Base-by-base conservation (phyloP, 2,888 invertebrate species). In the Noctuana brunneofusca region DNA sequence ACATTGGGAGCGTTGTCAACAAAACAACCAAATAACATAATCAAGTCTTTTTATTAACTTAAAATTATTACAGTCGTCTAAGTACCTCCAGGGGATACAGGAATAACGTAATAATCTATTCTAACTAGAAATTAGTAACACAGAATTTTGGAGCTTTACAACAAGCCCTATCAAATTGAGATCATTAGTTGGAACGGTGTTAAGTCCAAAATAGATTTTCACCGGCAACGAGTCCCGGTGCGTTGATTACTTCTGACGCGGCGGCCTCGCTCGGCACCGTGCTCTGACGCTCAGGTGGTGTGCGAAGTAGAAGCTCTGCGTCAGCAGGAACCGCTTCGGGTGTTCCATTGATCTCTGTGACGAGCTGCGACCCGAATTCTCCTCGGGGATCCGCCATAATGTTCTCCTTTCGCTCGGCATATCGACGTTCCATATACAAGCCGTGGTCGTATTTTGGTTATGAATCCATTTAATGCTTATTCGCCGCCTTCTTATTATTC, bases 401-500 rank as follows among this genome's bases (percentile, higher is more conserved):
- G 75, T 80, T 79, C 84, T 86, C 86, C 86, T 81, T 81, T 89
- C 89, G 80, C 70, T 85, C 57, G 82, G 89, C 87, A 87, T 75
- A 72, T 87, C 88, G 65, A 71, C 71, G 71, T 78, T 86, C 90
- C 90, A 70, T 87, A 75, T 78, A 72, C 88, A 79, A 72, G 91
- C 90, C 89, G 84, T 84, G 63, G 85, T 89, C 84, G 69, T 78
- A 30, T 57, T 64, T 62, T 59, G 55, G 48, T 65, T 50, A 65
- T 58, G 24, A 59, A 35, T 63, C 67, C 75, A 75, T 77, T 66
- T 87, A 89, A 62, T 89, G 76, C 69, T 89, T 89, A 68, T 74
- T 78, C 38, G 72, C 79, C 9, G 73, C 79, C 76, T 96, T 96
- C 84, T 95, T 96, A 83, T 97, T 97, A 73, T 93, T 94, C 84